These are phyloP conservation scores for Malaclemys terrapin DNA, from an alignment of 2,113 vertebrate species.

Conservation along the genomic window DNA sequence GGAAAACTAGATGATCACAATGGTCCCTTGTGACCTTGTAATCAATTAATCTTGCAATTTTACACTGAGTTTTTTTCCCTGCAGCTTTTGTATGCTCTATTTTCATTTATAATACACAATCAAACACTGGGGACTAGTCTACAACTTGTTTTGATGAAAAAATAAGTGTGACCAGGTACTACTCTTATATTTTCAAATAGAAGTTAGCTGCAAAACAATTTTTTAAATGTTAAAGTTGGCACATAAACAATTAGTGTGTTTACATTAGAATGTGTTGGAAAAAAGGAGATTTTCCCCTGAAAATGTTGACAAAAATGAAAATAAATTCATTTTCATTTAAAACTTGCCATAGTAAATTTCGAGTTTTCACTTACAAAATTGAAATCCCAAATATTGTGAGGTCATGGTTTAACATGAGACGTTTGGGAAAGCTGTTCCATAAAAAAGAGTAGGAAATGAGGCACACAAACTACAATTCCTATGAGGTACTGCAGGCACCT, in stretches of 20 bases:
- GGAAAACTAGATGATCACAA: not conserved
- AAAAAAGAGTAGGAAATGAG: not conserved
- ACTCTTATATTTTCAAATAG: not conserved
- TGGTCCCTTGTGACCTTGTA: not conserved
- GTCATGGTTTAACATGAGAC: not conserved
- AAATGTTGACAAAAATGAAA: not conserved
- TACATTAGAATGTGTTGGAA: not conserved
- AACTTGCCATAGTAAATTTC: not conserved
- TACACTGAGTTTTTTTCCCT: not conserved
- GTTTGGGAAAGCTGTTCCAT: not conserved
- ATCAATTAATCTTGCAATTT: not conserved
- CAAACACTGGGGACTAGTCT: not conserved
- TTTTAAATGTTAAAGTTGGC: not conserved
- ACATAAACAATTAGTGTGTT: not conserved
- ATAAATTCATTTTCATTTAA: not conserved
- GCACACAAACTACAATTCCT: not conserved
- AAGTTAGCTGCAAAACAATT: not conserved
- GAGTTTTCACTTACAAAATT: too few species aligned
- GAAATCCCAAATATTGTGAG: not conserved
- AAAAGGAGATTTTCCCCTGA: not conserved
- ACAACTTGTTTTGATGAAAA: not conserved
- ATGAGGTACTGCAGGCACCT: not conserved
- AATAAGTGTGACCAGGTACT: not conserved
- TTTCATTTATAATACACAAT: not conserved
- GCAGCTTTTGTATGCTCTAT: not conserved